Conservation (phyloP, 2,113 vertebrate genomes). For the Chloropsis cyanopogon region DNA sequence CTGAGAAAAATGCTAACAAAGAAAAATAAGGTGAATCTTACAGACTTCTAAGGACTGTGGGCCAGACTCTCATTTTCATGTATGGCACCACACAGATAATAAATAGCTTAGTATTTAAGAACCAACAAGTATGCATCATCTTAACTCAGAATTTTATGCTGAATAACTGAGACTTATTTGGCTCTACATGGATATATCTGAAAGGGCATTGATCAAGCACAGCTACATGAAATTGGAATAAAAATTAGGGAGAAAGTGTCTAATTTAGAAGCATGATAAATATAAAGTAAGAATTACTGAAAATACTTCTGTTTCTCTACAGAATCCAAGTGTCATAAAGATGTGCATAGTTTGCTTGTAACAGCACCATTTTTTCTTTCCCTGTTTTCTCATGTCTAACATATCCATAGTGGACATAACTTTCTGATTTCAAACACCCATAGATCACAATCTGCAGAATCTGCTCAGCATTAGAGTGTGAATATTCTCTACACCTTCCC, state of each 20-base stretch:
- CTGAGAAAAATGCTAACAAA: conserved; percentile 12
- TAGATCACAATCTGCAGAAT: background rate
- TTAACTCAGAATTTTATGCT: background rate
- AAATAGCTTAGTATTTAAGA: background rate
- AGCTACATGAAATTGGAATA: background rate
- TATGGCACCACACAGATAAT: background rate
- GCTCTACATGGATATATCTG: background rate
- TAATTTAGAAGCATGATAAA: background rate
- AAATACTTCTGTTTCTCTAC: background rate
- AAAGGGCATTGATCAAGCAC: background rate
- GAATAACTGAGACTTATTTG: background rate
- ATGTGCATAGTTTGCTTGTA: background rate
- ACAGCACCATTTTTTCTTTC: background rate
- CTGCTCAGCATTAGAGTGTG: background rate
- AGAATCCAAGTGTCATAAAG: background rate
- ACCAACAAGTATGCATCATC: background rate
- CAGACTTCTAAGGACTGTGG: background rate
- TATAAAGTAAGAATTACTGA: background rate
- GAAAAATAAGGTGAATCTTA: background rate
- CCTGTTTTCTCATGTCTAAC: background rate
- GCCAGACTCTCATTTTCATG: background rate
- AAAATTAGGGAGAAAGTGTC: background rate
- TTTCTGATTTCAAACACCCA: background rate
- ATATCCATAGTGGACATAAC: background rate
- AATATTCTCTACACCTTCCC: background rate